phyloP scores from a whole-genome alignment of 2,888 invertebrate species.

The Drosophila subquinaria region DNA sequence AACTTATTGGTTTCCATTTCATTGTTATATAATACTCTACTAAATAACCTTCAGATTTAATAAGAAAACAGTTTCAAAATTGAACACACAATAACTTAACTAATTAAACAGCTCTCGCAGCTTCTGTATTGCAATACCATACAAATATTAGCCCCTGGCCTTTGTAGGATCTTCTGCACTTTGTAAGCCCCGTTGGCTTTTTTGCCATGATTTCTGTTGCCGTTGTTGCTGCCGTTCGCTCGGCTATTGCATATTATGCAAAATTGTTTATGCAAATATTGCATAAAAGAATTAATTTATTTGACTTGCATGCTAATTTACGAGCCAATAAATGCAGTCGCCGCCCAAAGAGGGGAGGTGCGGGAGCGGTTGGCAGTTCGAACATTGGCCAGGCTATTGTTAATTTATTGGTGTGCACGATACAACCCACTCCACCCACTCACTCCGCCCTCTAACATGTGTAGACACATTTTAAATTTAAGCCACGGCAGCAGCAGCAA shows the following conservation, averaged over 20 bases:
- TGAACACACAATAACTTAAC: not conserved
- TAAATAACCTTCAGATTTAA: not conserved
- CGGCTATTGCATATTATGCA: constrained; percentile 79
- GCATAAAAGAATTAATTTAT: constrained; percentile 81
- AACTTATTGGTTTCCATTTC: too few species aligned
- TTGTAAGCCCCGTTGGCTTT: constrained; percentile 53
- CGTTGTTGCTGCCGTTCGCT: constrained; percentile 43
- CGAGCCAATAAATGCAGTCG: constrained; percentile 73
- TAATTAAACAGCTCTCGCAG: constrained; percentile 30
- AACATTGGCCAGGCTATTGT: constrained; percentile 66
- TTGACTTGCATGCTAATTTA: constrained; percentile 81
- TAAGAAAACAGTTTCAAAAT: not conserved
- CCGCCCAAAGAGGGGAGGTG: constrained; percentile 1
- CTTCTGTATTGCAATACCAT: constrained; percentile 3
- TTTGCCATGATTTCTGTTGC: constrained; percentile 52
- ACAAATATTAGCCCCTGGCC: constrained; percentile 51
- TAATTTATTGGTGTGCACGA: constrained; percentile 71
- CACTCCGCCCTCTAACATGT: constrained; percentile 50
- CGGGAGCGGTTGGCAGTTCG: constrained; percentile 15
- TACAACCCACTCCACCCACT: constrained; percentile 3
- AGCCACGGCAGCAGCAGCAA: constrained; percentile 51
- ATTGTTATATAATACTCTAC: too few species aligned
- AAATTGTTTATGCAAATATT: constrained; percentile 83
- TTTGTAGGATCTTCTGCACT: constrained; percentile 57
- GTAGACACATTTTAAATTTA: constrained; percentile 77